A percentile compares a stretch with the other conserved stretches of the same genome.
phyloP scores from a whole-genome alignment of 2,113 vertebrate species.

The Clarias gariepinus region DNA sequence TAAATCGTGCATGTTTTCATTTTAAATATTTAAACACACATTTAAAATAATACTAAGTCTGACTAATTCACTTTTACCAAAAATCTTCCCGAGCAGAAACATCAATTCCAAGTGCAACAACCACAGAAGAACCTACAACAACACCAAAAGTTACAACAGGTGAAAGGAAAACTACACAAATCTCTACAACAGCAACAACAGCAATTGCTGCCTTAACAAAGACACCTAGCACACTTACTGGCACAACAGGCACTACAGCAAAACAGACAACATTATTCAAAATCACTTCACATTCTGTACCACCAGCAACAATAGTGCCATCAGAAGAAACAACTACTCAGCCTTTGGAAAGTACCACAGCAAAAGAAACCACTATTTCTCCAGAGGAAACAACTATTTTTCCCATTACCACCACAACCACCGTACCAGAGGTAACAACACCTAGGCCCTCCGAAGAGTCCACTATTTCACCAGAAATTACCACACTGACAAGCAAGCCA shows the following conservation, averaged over 20 bases:
- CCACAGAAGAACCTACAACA: background rate
- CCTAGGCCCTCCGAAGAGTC: background rate
- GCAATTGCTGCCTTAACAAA: slow-evolving; percentile 43
- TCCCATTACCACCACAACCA: no score
- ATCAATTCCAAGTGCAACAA: background rate
- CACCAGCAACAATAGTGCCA: background rate
- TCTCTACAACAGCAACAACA: slow-evolving; percentile 10
- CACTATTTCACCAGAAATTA: background rate
- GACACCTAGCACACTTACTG: slow-evolving; percentile 7
- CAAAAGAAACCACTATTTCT: background rate
- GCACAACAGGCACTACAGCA: background rate
- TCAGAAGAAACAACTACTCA: background rate
- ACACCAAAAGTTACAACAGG: background rate
- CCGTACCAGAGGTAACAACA: background rate
- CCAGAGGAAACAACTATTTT: background rate
- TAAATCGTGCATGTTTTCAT: background rate
- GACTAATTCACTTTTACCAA: background rate
- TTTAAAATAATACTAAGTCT: no score
- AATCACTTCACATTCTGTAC: background rate
- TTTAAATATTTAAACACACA: background rate
- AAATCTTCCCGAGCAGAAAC: background rate
- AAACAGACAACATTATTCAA: background rate
- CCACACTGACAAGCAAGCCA: background rate
- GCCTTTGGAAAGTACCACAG: background rate
- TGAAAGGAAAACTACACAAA: background rate